phyloP scores from a whole-genome alignment of 2,797 vertebrate genomes.

The Sarcoramphus papa region DNA sequence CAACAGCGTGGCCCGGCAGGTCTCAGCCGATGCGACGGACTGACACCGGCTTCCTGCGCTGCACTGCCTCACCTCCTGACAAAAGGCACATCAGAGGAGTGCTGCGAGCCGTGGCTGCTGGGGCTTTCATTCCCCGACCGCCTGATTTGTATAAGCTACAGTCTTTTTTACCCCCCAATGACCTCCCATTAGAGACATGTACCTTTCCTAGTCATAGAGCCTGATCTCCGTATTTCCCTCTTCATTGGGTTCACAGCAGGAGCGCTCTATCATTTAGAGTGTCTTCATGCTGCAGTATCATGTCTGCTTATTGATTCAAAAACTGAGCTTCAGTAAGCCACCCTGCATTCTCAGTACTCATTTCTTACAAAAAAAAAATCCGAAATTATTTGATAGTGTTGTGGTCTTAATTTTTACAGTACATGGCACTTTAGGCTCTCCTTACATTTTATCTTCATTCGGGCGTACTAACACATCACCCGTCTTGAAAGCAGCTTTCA shows the following conservation, averaged over 20 bases:
- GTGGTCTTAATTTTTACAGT: background rate
- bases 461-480: background rate
- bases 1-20: background rate
- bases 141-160: background rate
- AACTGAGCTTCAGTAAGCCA: background rate
- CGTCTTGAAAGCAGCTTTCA: background rate
- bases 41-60: background rate
- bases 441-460: background rate
- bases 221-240: background rate
- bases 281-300: background rate
- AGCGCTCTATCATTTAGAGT: background rate
- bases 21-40: background rate
- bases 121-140: fast-evolving
- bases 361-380: background rate
- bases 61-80: background rate
- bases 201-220: background rate
- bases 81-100: background rate
- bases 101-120: fast-evolving
- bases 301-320: background rate
- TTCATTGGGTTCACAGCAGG: background rate
- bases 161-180: background rate
- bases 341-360: background rate
- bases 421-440: background rate
- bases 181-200: background rate
- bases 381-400: background rate